These are phyloP conservation scores for Prolemur simus DNA, from an alignment of 2,113 vertebrate species.

Conservation along the genomic window DNA sequence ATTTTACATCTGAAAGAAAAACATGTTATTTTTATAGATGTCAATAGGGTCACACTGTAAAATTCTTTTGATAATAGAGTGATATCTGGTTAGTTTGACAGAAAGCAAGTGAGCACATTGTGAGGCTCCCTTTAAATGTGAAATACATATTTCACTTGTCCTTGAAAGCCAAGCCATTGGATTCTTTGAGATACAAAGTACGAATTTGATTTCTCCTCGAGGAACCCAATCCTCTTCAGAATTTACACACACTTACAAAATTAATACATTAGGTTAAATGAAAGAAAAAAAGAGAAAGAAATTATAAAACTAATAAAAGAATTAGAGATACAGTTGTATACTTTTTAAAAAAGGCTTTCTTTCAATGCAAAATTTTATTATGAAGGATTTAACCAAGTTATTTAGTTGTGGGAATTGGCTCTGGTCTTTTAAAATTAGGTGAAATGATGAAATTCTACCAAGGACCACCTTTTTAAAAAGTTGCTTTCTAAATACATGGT, in stretches of 20 bases:
- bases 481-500: background rate
- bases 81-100: background rate
- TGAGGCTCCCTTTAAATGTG: background rate
- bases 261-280: background rate
- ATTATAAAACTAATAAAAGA: background rate
- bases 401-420: background rate
- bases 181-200: background rate
- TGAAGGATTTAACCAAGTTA: background rate
- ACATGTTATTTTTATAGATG: background rate
- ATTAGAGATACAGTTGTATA: background rate
- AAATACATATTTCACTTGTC: background rate
- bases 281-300: slow-evolving; percentile 4
- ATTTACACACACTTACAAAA: background rate
- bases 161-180: slow-evolving; percentile 26
- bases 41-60: background rate
- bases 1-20: slow-evolving; percentile 27
- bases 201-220: slow-evolving; percentile 35
- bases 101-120: background rate
- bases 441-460: background rate
- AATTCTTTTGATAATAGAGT: slow-evolving; percentile 39
- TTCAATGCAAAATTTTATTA: background rate
- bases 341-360: background rate
- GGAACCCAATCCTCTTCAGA: background rate
- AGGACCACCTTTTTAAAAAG: background rate
- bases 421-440: background rate